These are phyloP conservation scores for Coluber constrictor DNA, from an alignment of 2,797 vertebrate genomes.

Conservation along the genomic window DNA sequence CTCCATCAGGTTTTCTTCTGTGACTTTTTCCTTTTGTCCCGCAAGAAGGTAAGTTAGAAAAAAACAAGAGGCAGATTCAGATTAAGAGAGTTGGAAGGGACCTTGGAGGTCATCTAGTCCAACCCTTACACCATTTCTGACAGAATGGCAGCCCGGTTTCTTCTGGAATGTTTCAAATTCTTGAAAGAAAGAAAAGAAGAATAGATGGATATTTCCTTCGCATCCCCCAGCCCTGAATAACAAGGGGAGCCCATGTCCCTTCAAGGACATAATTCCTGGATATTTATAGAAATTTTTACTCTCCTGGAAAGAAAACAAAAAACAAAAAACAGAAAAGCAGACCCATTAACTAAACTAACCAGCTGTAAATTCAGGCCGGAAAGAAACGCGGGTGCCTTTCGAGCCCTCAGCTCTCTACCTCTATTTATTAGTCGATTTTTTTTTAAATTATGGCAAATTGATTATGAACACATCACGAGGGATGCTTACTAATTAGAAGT, in stretches of 20 bases:
- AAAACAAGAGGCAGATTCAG: no score
- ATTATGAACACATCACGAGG: constrained; percentile 58
- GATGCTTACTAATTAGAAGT: constrained; percentile 65
- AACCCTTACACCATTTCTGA: no score
- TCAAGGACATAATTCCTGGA: background rate
- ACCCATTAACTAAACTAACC: accelerated
- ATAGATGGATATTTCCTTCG: background rate
- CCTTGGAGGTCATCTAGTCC: no score
- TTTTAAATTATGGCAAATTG: constrained; percentile 64
- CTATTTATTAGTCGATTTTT: constrained; percentile 59
- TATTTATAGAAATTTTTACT: background rate
- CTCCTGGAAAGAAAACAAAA: background rate
- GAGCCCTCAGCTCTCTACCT: constrained; percentile 25
- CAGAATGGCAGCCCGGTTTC: no score
- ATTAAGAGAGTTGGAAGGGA: no score
- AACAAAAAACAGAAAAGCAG: background rate
- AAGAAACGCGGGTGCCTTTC: background rate
- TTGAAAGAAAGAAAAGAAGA: background rate
- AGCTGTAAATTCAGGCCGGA: accelerated
- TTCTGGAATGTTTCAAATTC: background rate
- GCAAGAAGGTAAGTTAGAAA: no score
- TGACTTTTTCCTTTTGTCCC: no score
- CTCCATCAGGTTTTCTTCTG: background rate
- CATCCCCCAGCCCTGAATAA: background rate
- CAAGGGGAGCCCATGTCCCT: background rate